Evolutionary conservation across 2,113 vertebrate genomes (phyloP).

Genomic region (Sorex fumeus): DNA sequence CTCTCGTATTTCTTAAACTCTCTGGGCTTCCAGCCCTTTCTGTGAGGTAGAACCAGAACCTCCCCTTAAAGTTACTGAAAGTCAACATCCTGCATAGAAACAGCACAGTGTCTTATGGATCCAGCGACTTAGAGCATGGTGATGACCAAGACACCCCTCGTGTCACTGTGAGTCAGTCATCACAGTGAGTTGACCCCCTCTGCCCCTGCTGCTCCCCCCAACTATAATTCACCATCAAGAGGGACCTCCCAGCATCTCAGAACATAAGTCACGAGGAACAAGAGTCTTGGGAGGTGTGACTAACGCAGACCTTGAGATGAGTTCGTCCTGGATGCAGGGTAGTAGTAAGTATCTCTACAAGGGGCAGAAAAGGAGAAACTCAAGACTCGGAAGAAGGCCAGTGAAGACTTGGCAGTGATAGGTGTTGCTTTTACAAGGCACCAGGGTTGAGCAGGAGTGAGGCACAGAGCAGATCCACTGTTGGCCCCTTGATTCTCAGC

Average conservation of each 20-base stretch:
- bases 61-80: background rate
- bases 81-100: background rate
- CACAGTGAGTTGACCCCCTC: background rate
- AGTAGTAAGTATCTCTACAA: background rate
- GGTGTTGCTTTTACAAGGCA: too few species aligned
- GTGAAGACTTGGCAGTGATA: too few species aligned
- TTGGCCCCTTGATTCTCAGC: too few species aligned
- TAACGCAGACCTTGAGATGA: background rate
- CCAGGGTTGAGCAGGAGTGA: too few species aligned
- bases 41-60: background rate
- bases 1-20: background rate
- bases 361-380: background rate
- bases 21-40: background rate
- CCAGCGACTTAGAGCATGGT: background rate
- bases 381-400: background rate
- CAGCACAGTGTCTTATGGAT: background rate
- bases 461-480: too few species aligned
- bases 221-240: background rate
- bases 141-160: too few species aligned
- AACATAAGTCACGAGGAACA: background rate
- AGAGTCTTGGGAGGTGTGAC: background rate
- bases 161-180: fast-evolving
- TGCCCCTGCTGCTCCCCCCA: too few species aligned
- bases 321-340: background rate
- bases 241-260: background rate